phyloP scores from a whole-genome alignment of 2,888 invertebrate genomes.

The Ectemnius lituratus region DNA sequence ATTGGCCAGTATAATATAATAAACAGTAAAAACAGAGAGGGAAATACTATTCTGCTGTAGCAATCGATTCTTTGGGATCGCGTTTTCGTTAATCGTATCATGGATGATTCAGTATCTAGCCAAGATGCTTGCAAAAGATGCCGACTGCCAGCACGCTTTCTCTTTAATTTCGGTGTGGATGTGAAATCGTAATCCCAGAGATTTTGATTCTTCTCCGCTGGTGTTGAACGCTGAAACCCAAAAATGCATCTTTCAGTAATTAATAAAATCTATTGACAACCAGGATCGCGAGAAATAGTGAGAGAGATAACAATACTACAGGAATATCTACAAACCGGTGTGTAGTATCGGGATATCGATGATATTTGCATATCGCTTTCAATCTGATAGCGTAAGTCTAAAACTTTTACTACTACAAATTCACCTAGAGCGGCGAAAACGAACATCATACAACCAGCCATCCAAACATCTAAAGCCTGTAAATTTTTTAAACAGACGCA shows the following conservation, averaged over 20 bases:
- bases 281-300: not conserved
- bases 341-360: conserved; percentile 61
- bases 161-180: conserved; percentile 58
- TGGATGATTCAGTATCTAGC: conserved; percentile 71
- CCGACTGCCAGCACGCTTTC: conserved; percentile 67
- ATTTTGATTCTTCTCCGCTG: conserved; percentile 83
- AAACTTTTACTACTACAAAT: conserved; percentile 90
- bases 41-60: conserved; percentile 87
- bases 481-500: conserved; percentile 33
- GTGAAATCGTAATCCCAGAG: conserved; percentile 69
- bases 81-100: conserved; percentile 80
- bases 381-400: conserved; percentile 86
- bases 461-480: conserved; percentile 91
- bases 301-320: not conserved
- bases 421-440: conserved; percentile 91
- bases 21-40: conserved; percentile 88
- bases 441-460: conserved; percentile 93
- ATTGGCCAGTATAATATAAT: conserved; percentile 89
- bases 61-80: conserved; percentile 89
- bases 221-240: conserved; percentile 81
- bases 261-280: conserved; percentile 7
- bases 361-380: conserved; percentile 62
- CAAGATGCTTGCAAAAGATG: conserved; percentile 74
- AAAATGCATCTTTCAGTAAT: not conserved
- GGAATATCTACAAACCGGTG: conserved; percentile 60